Conservation (phyloP, 2,888 invertebrate species). For the Caenorhabditis sulstoni region DNA sequence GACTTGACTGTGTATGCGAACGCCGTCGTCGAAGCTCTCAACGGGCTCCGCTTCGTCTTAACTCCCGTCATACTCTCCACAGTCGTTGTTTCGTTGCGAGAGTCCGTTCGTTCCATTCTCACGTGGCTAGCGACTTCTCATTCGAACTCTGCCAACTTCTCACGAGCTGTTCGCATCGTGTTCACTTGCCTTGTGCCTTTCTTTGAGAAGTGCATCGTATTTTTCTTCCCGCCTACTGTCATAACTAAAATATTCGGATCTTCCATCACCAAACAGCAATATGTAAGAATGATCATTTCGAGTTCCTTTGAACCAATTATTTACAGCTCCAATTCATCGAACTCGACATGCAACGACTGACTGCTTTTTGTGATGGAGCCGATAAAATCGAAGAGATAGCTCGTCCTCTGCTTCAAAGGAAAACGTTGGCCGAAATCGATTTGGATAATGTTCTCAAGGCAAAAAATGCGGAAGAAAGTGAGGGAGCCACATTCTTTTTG, state of each 20-base stretch:
- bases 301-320: no score
- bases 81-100: conserved; percentile 55
- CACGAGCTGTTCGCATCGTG: conserved; percentile 62
- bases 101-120: conserved; percentile 66
- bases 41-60: conserved; percentile 74
- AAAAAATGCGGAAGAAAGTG: conserved; percentile 2
- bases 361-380: conserved; percentile 65
- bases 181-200: conserved; percentile 64
- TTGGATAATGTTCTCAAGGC: conserved; percentile 58
- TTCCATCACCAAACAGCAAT: conserved; percentile 62
- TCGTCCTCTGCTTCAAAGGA: conserved; percentile 59
- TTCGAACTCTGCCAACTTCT: conserved; percentile 57
- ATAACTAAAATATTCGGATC: conserved; percentile 64
- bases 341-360: conserved; percentile 59
- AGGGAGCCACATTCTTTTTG: conserved; percentile 37
- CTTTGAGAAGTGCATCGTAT: conserved; percentile 61
- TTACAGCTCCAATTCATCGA: conserved; percentile 66
- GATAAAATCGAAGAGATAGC: conserved; percentile 66
- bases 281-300: conserved; percentile 64
- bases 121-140: conserved; percentile 67
- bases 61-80: conserved; percentile 67
- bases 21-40: conserved; percentile 73
- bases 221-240: conserved; percentile 63
- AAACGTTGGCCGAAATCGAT: conserved; percentile 61
- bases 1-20: conserved; percentile 78